Evolutionary conservation across 1,140 invertebrate genomes (phyloP), one percentile per base, ranked within the genome.

Genomic region (Ceratosolen solmsi): DNA sequence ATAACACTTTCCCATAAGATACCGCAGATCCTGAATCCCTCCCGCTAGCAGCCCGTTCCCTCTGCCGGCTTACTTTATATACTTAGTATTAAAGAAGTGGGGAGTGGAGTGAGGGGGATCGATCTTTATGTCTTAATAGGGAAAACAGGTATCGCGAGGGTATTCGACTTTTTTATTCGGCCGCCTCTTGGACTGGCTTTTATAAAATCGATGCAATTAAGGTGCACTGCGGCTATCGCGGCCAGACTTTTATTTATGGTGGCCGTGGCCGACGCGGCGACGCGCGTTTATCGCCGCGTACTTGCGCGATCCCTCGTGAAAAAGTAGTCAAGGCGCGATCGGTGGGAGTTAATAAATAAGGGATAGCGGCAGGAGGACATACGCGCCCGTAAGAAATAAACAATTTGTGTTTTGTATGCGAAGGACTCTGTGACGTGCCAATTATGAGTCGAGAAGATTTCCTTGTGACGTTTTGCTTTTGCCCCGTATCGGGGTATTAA

Each of bases 161-260:
- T 41, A 38, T 41, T 56, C 49, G 71, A 30, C 30, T 60, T 41
- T 75, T 41, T 60, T 75, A 7, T 60, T 75, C 27, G n/a, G 13
- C 8, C 36, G 7, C 51, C 46, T 30, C 20, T 15, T 22, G 2
- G 38, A 38, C 38, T 63, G 51, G 51, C 46, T 82, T 76, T 76
- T 81, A 81, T 81, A 75, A 81, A 81, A 81, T 81, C 79, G 72
- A 75, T 68, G 79, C 72, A 81, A 81, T 81, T 81, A 81, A 81
- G 71, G 71, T 58, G 30, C 54, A 30, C 76, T 54, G 58, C 72
- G 72, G 54, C 70, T 58, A 73, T 46, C 70, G 71, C 56, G 15
- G 22, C 41, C 25, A 0, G 22, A 41, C n/a, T 71, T 71, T 79
- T 72, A 79, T 79, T 79, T 79, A 79, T 79, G 77, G 77, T 33